A percentile compares a stretch with the other conserved stretches of the same genome.
These are phyloP conservation scores for Sorex maritimensis DNA, from an alignment of 2,797 vertebrate genomes.

Conservation along the genomic window DNA sequence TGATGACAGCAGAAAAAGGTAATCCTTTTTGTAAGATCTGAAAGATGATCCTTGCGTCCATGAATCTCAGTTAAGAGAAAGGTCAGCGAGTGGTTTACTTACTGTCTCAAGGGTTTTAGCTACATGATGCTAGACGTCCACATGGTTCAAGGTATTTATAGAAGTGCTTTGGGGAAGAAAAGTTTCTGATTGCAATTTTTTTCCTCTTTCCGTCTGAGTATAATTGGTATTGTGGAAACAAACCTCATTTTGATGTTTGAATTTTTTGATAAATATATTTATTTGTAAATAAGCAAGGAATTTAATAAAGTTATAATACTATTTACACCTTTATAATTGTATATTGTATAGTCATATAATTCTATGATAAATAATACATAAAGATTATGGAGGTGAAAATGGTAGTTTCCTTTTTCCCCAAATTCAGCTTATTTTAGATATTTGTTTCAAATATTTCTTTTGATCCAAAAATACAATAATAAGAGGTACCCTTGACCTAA, in stretches of 20 bases:
- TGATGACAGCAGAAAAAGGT: constrained; percentile 76
- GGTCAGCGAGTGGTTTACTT: constrained; percentile 74
- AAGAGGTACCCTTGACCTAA: not conserved
- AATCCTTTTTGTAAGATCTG: constrained; percentile 79
- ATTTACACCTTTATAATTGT: not conserved
- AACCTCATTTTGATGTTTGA: not conserved
- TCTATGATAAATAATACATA: not conserved
- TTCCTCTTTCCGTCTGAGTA: constrained; percentile 9
- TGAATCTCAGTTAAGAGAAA: constrained; percentile 78
- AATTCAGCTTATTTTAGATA: constrained; percentile 14
- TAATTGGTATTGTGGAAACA: constrained; percentile 25
- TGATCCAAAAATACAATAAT: not conserved
- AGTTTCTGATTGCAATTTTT: constrained; percentile 39
- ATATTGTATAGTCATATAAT: not conserved
- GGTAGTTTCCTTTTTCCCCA: not conserved
- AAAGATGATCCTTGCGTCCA: constrained; percentile 51
- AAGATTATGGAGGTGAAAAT: not conserved
- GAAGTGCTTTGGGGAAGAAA: not conserved
- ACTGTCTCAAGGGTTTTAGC: constrained; percentile 48
- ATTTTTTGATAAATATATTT: not conserved
- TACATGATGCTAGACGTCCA: not conserved
- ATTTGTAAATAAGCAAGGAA: not conserved
- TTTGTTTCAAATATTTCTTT: not conserved
- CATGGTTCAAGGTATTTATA: constrained; percentile 39
- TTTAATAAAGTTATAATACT: not conserved